Percentiles rank a stretch among this genome's conserved stretches.
These are phyloP conservation scores for Timema podura DNA, from an alignment of 2,888 invertebrate species.

Conservation along the genomic window DNA sequence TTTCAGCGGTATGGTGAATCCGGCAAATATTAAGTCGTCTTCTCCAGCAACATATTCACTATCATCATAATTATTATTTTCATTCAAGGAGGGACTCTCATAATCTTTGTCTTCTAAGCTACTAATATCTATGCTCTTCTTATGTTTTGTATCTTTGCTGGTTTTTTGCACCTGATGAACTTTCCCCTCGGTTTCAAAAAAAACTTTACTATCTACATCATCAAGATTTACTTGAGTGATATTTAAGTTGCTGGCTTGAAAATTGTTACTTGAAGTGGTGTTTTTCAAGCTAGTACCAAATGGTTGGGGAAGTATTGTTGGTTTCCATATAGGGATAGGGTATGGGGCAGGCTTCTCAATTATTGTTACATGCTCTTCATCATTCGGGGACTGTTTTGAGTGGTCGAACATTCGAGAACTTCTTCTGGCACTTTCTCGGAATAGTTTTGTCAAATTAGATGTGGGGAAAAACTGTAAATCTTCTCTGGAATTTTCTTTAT, in stretches of 20 bases:
- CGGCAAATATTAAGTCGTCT: constrained; percentile 19
- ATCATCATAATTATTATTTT: not conserved
- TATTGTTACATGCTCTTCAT: too few relatives aligned
- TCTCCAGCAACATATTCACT: constrained; percentile 17
- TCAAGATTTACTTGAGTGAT: not conserved
- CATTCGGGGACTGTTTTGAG: not conserved
- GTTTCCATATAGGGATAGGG: not conserved
- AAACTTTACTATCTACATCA: not conserved
- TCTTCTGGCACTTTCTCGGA: not conserved
- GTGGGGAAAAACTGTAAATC: too few relatives aligned
- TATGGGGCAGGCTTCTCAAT: not conserved
- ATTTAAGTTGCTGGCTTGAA: not conserved
- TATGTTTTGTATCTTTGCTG: not conserved
- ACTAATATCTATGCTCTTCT: not conserved
- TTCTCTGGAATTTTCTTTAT: too few relatives aligned
- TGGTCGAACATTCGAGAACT: not conserved
- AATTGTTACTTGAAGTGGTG: not conserved
- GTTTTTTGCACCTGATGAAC: not conserved
- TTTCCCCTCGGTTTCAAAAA: not conserved
- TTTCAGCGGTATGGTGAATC: constrained; percentile 50
- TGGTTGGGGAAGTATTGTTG: not conserved
- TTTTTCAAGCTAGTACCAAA: not conserved
- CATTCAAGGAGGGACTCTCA: not conserved
- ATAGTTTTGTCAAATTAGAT: not conserved
- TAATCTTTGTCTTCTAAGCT: not conserved